phyloP scores from a whole-genome alignment of 1,140 invertebrate species.

The Diabrotica undecimpunctata region DNA sequence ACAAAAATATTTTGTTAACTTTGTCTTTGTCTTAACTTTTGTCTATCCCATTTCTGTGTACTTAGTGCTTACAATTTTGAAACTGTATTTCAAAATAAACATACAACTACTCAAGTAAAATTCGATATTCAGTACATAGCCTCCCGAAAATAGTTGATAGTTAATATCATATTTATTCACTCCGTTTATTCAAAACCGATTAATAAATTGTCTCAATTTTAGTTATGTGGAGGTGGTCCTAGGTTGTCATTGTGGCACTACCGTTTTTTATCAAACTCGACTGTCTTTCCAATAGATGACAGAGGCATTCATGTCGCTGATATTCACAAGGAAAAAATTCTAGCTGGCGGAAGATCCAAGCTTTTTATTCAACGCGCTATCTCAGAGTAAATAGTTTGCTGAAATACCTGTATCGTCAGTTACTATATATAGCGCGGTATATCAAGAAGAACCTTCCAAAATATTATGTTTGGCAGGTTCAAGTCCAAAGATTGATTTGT shows the following conservation, averaged over 20 bases:
- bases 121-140: no score
- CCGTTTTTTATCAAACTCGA: constrained; percentile 68
- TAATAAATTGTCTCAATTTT: constrained; percentile 18
- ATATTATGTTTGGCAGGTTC: constrained; percentile 73
- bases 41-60: no score
- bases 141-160: no score
- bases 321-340: constrained; percentile 75
- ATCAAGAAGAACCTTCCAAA: constrained; percentile 65
- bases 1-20: no score
- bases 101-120: no score
- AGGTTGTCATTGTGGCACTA: constrained; percentile 77
- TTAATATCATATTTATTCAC: no score
- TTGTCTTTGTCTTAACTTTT: no score
- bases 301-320: constrained; percentile 70
- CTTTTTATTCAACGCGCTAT: constrained; percentile 77
- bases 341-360: constrained; percentile 70
- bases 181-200: no score
- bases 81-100: no score
- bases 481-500: constrained; percentile 76
- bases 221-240: constrained; percentile 77
- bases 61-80: no score
- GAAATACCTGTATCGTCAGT: constrained; percentile 76
- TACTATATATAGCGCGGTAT: constrained; percentile 67
- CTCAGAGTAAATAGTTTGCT: constrained; percentile 67
- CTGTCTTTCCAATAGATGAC: constrained; percentile 67